These are phyloP conservation scores for Rhabdophis nuchalis DNA, from an alignment of 2,797 vertebrate species.

Conservation along the genomic window DNA sequence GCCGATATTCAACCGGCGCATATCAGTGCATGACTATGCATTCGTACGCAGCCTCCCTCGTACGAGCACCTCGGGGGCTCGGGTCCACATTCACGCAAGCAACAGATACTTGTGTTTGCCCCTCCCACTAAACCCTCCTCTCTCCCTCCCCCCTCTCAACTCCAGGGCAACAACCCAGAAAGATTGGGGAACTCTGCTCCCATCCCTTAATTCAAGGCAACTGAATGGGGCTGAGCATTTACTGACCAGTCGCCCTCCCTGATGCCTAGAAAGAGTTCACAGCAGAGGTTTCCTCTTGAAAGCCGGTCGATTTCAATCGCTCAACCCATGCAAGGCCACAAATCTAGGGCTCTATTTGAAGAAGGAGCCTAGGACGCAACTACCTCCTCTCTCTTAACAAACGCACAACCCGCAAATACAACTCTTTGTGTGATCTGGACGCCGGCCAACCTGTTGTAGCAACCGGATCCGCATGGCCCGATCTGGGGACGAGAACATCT, in stretches of 20 bases:
- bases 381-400: background rate
- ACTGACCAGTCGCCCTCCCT: background rate
- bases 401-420: background rate
- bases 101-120: no score
- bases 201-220: no score
- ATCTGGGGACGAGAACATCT: constrained; percentile 95
- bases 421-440: background rate
- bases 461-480: constrained; percentile 92
- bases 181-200: no score
- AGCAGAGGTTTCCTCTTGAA: background rate
- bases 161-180: no score
- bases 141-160: no score
- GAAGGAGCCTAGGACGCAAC: background rate
- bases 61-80: no score
- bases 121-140: no score
- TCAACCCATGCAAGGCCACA: background rate
- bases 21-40: no score
- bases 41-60: no score
- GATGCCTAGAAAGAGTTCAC: background rate
- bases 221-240: no score
- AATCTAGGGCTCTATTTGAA: background rate
- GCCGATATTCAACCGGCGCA: background rate
- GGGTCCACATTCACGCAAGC: no score
- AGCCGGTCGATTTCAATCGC: background rate
- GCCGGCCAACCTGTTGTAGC: constrained; percentile 80